phyloP scores from a whole-genome alignment of 2,888 invertebrate genomes.

The Bombyx huttoni region DNA sequence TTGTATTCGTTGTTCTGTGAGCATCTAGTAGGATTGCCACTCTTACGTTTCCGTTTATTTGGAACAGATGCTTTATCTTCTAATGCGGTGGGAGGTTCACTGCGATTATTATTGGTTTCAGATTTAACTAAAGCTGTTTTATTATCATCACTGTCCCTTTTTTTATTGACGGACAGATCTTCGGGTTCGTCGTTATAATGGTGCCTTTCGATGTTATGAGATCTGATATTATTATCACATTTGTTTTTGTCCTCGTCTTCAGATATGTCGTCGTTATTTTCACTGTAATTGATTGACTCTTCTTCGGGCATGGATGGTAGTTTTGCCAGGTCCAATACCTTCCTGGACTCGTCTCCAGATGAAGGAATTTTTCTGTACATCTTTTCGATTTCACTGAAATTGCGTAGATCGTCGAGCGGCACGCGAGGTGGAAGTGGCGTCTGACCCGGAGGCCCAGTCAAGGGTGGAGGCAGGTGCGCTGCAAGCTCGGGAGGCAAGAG shows the following conservation, averaged over 20 bases:
- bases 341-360: conserved; percentile 39
- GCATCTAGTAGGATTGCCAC: conserved; percentile 85
- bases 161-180: conserved; percentile 78
- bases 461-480: conserved; percentile 45
- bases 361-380: conserved; percentile 62
- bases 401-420: conserved; percentile 59
- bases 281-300: conserved; percentile 48
- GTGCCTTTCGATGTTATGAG: conserved; percentile 39
- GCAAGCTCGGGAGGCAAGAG: conserved; percentile 75
- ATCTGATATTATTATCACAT: conserved; percentile 25
- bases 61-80: conserved; percentile 71
- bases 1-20: conserved; percentile 69
- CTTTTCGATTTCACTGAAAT: conserved; percentile 69
- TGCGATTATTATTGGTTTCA: conserved; percentile 27
- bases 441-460: conserved; percentile 34
- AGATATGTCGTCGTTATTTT: conserved; percentile 46
- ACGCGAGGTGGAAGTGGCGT: conserved; percentile 68
- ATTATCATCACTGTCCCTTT: conserved; percentile 75
- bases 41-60: conserved; percentile 84
- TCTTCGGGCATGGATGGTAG: conserved; percentile 35
- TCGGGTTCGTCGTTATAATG: conserved; percentile 75
- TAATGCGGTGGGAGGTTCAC: conserved; percentile 36
- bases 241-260: conserved; percentile 45
- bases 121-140: conserved; percentile 50
- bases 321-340: conserved; percentile 47